Evolutionary conservation across 2,113 vertebrate genomes (phyloP), one percentile per base, ranked within the genome.

Genomic region (Actinemys pallida): DNA sequence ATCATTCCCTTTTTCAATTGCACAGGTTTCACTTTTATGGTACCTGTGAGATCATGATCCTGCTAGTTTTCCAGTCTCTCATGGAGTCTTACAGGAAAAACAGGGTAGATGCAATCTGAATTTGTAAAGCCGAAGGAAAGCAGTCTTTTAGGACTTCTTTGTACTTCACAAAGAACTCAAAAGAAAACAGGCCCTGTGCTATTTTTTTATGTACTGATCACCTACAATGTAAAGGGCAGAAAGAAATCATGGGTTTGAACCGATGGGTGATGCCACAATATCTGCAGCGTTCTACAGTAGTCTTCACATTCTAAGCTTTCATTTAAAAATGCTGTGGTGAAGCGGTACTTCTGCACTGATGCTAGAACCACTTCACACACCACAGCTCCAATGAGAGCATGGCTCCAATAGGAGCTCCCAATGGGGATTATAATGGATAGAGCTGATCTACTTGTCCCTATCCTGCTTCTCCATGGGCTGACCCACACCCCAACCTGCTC

Each of bases 251-350:
- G 80, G 52, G 35, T 39, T 11, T 54, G n/a, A n/a, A 56, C 7
- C 4, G n/a, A 9, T 39, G 20, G 13, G n/a, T 39, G 52, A 22
- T n/a, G 10, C 20, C 52, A 52, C 69, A 54, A 57, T 39, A 29
- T 69, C 69, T 56, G 8, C 22, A 79, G 49, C 14, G 1, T 56
- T 87, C 50, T 10, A 85, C 6, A 4, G 49, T 78, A 11, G 35
- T 95, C 52, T 91, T 25, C 47, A 79, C 83, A 56, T 52, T 89
- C 24, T 81, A 27, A 45, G 22, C 10, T 27, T 45, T 87, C 25
- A 14, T 96, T 90, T 79, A 31, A 86, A 69, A 90, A 42, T 45
- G 39, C 7, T 39, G 0, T 57, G 57, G 12, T 16, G 25, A 92
- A 53, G 25, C 47, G 10, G 72, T 76, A 47, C 42, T 76, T 76